These are phyloP conservation scores for Rhodophaea formosa DNA, from an alignment of 2,888 invertebrate species.

Conservation along the genomic window DNA sequence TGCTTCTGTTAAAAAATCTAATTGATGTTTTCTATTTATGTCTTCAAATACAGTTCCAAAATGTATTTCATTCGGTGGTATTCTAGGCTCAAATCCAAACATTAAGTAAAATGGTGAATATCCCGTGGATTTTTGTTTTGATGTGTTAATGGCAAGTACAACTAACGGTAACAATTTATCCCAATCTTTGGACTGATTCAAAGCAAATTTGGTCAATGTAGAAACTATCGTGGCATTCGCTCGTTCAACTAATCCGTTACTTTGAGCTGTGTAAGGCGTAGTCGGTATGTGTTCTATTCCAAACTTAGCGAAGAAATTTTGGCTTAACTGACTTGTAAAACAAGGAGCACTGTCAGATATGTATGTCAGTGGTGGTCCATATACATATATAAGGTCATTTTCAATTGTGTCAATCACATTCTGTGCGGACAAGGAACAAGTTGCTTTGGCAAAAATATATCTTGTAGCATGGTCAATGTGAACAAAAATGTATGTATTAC, in stretches of 20 bases:
- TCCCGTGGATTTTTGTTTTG: conserved; percentile 16
- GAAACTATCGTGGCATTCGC: background rate
- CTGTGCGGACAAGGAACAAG: too few relatives aligned
- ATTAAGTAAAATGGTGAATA: conserved; percentile 15
- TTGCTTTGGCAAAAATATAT: conserved; percentile 21
- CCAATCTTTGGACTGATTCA: too few relatives aligned
- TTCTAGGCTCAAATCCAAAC: conserved; percentile 17
- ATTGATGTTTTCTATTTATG: background rate
- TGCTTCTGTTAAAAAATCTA: background rate
- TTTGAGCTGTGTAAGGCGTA: conserved; percentile 21
- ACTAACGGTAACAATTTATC: too few relatives aligned
- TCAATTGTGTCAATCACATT: conserved; percentile 17
- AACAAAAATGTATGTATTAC: conserved; percentile 24
- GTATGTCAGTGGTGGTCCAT: conserved; percentile 22
- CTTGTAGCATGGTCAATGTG: conserved; percentile 25
- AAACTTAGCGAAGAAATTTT: conserved; percentile 12
- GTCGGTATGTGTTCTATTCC: conserved; percentile 18
- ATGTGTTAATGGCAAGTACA: background rate
- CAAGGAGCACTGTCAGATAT: conserved; percentile 12
- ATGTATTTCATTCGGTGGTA: conserved; percentile 11
- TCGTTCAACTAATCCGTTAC: conserved; percentile 16
- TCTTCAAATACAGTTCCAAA: too few relatives aligned
- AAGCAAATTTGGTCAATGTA: too few relatives aligned
- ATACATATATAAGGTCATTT: too few relatives aligned
- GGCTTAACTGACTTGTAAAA: conserved; percentile 14